Percentiles rank a stretch among this genome's conserved stretches.
Conservation (phyloP, 2,888 invertebrate genomes). For the Chrysolina americana region DNA sequence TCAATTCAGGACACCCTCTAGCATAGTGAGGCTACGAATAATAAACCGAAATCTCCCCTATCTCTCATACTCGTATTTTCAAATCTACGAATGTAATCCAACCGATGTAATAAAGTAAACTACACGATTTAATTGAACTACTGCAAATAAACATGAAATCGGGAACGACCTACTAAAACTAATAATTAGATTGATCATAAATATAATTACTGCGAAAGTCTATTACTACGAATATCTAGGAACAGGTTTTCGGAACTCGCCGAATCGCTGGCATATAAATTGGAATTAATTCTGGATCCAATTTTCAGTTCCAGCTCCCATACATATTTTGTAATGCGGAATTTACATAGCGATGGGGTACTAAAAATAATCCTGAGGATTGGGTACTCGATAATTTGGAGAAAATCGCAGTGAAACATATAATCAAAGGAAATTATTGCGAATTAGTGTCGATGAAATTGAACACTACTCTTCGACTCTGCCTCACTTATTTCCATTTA, state of each 20-base stretch:
- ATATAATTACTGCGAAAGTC: conserved; percentile 25
- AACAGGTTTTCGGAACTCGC: conserved; percentile 28
- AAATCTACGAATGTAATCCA: conserved; percentile 25
- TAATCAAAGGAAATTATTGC: not conserved
- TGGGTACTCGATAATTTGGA: conserved; percentile 7
- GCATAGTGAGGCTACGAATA: not conserved
- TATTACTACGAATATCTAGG: conserved; percentile 27
- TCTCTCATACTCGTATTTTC: conserved; percentile 4
- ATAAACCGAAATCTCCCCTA: not conserved
- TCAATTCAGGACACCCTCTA: not conserved
- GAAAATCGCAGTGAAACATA: not conserved
- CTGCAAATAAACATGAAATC: conserved; percentile 36
- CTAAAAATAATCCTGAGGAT: not conserved
- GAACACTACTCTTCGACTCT: no score
- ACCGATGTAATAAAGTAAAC: conserved; percentile 35
- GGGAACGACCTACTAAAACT: conserved; percentile 34
- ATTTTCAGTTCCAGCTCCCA: conserved; percentile 20
- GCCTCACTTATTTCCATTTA: no score
- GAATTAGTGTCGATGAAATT: no score
- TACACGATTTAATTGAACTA: conserved; percentile 34
- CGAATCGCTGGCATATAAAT: conserved; percentile 29
- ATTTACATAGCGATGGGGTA: conserved; percentile 24
- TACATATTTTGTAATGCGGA: conserved; percentile 17
- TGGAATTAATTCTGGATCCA: conserved; percentile 29
- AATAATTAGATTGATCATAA: conserved; percentile 37